Conservation (phyloP, 2,797 vertebrate genomes). For the Ctenochaetus hawaiiensis region DNA sequence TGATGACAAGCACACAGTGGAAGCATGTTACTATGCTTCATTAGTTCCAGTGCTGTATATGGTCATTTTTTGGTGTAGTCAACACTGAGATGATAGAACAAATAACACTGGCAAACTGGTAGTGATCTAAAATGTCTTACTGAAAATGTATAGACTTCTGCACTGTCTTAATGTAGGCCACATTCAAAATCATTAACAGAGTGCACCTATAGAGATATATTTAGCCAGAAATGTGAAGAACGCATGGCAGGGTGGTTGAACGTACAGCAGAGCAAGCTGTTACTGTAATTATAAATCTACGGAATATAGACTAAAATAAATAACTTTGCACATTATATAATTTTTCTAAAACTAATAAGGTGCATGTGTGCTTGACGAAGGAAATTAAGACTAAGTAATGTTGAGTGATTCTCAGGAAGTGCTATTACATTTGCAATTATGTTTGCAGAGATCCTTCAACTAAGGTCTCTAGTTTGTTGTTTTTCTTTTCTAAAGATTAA, state of each 20-base stretch:
- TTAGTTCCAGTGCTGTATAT: slow-evolving; percentile 75
- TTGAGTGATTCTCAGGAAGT: slow-evolving; percentile 67
- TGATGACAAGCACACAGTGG: slow-evolving; percentile 91
- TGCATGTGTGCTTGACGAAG: slow-evolving; percentile 33
- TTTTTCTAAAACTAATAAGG: slow-evolving; percentile 25
- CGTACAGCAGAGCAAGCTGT: slow-evolving; percentile 11
- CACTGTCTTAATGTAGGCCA: slow-evolving; percentile 42
- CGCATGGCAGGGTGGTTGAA: slow-evolving; percentile 13
- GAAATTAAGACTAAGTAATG: slow-evolving; percentile 48
- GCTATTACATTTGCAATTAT: slow-evolving; percentile 61
- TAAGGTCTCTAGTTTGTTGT: slow-evolving; percentile 21
- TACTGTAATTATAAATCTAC: slow-evolving; percentile 6
- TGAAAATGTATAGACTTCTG: slow-evolving; percentile 36
- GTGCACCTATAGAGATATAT: slow-evolving; percentile 31
- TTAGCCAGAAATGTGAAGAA: slow-evolving; percentile 18
- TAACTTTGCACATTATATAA: slow-evolving; percentile 17
- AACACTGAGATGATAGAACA: slow-evolving; percentile 34
- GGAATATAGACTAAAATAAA: background rate
- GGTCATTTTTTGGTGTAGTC: slow-evolving; percentile 42
- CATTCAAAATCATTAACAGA: slow-evolving; percentile 20
- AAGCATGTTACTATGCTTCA: slow-evolving; percentile 89
- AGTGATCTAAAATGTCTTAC: slow-evolving; percentile 41
- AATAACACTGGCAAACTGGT: slow-evolving; percentile 24
- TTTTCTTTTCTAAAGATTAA: slow-evolving; percentile 32
- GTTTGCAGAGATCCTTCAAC: slow-evolving; percentile 39